These are phyloP conservation scores for Drosophila teissieri DNA, from an alignment of 1,140 invertebrate species.

Conservation along the genomic window DNA sequence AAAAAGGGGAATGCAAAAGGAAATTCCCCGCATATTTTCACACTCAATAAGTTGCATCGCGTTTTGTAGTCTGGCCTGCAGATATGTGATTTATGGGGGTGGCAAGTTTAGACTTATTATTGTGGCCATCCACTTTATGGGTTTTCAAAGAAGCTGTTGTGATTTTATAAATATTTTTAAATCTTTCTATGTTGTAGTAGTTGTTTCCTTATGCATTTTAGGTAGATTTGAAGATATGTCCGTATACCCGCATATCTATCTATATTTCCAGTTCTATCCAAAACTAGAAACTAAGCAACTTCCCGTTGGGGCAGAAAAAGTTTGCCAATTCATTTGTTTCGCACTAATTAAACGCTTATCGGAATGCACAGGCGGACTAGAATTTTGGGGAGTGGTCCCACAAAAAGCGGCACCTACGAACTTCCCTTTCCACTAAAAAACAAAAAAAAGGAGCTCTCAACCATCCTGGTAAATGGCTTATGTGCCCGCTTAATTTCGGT, in stretches of 20 bases:
- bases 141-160: too few relatives aligned
- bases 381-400: not conserved
- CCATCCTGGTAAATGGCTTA: slow-evolving; percentile 14
- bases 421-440: not conserved
- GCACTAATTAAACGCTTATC: slow-evolving; percentile 55
- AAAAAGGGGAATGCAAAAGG: slow-evolving; percentile 22
- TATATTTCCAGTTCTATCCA: slow-evolving; percentile 12
- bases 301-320: slow-evolving; percentile 16
- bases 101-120: not conserved
- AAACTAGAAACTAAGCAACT: slow-evolving; percentile 18
- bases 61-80: not conserved
- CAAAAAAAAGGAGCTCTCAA: not conserved
- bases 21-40: slow-evolving; percentile 33
- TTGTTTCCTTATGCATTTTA: not conserved
- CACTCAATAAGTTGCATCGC: slow-evolving; percentile 24
- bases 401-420: slow-evolving; percentile 4
- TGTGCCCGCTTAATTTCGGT: slow-evolving; percentile 52
- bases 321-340: slow-evolving; percentile 55
- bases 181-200: too few relatives aligned
- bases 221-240: not conserved
- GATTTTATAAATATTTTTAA: too few relatives aligned
- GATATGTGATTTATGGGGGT: slow-evolving; percentile 1
- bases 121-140: too few relatives aligned
- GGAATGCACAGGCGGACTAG: slow-evolving; percentile 26
- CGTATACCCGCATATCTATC: slow-evolving; percentile 13